Evolutionary conservation across 2,113 vertebrate genomes (phyloP).

Genomic region (Phasianus colchicus): DNA sequence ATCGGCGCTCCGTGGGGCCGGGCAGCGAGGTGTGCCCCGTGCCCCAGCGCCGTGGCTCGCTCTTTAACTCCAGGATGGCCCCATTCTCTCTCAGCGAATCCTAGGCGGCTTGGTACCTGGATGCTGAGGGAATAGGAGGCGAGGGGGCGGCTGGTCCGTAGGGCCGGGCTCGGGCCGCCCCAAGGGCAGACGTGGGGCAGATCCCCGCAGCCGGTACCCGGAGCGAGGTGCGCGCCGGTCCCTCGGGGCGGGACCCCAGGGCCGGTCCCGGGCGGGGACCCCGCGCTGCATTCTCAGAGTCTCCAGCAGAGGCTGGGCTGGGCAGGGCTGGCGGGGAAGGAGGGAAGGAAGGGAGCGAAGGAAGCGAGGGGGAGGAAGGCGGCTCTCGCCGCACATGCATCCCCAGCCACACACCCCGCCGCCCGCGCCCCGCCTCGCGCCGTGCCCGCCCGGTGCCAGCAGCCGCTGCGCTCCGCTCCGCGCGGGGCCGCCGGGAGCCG

Average conservation of each 20-base stretch:
- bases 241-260: background rate
- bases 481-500: background rate
- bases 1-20: background rate
- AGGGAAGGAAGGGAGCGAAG: conserved; percentile 61
- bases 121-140: no score
- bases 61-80: background rate
- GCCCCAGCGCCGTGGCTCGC: background rate
- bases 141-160: background rate
- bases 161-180: background rate
- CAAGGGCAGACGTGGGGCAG: background rate
- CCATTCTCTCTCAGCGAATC: background rate
- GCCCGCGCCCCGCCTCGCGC: conserved; percentile 56
- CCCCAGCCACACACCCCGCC: conserved; percentile 24
- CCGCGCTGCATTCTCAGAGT: conserved; percentile 78
- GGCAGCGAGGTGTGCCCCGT: background rate
- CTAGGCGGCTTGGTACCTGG: background rate
- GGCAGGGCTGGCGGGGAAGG: conserved; percentile 48
- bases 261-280: conserved; percentile 34
- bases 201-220: background rate
- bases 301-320: conserved; percentile 80
- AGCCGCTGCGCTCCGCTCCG: background rate
- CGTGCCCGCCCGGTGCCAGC: background rate
- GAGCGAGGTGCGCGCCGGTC: no score
- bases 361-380: conserved; percentile 8
- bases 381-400: conserved; percentile 24